Conservation (phyloP, 1,140 invertebrate genomes). For the Bombus cullumanus region DNA sequence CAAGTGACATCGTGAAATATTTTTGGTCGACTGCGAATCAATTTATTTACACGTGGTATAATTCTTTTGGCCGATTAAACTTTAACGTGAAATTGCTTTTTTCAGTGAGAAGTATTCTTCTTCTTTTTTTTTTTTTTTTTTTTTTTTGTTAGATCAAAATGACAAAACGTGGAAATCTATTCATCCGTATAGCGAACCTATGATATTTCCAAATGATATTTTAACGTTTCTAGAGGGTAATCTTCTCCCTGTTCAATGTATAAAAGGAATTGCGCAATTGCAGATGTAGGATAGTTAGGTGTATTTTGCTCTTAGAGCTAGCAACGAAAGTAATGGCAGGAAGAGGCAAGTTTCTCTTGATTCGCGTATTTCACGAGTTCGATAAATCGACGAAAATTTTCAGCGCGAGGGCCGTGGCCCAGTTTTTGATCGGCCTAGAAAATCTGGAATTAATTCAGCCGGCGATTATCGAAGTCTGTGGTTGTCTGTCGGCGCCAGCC, state of each 20-base stretch:
- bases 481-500: conserved; percentile 26
- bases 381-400: not conserved
- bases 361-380: not conserved
- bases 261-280: not conserved
- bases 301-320: no score
- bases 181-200: not conserved
- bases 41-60: conserved; percentile 10
- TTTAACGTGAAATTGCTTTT: not conserved
- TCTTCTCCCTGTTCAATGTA: not conserved
- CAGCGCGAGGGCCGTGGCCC: not conserved
- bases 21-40: not conserved
- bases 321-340: not conserved
- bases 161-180: not conserved
- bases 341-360: not conserved
- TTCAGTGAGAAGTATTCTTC: not conserved
- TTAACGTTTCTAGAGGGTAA: not conserved
- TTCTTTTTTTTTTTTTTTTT: no score
- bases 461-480: conserved; percentile 42
- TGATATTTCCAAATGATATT: not conserved
- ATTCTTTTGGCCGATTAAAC: not conserved
- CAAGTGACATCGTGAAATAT: not conserved
- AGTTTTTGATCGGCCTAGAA: conserved; percentile 44
- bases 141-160: not conserved
- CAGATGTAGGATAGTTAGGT: not conserved
- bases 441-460: conserved; percentile 60